Evolutionary conservation across 2,888 invertebrate genomes (phyloP), one percentile per base, ranked within the genome.

Genomic region (Kuschelorhynchus macadamiae): DNA sequence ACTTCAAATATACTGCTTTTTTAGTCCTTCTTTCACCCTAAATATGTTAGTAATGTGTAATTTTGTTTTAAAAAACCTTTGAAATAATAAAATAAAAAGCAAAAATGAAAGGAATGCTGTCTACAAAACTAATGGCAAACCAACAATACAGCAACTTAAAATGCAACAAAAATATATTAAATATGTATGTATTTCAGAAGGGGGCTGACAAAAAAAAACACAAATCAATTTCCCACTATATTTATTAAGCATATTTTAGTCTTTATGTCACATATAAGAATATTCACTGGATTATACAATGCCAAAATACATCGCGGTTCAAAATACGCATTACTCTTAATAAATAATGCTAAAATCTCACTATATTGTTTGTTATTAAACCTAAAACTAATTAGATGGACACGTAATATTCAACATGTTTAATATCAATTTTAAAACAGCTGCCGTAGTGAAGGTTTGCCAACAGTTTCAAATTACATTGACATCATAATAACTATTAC

Each of bases 391-490:
- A 5, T 25, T 5, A 25, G 25, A 25, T 25, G 25, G 25, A 25
- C 3, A 25, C 25, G n/a, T n/a, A n/a, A n/a, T 25, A 25, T 7
- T 25, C 25, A 25, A n/a, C 7, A 25, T 25, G 3, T 25, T 25
- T 7, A 7, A 25, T 25, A 7, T 25, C 25, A 5, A 44, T 16
- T 41, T 55, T 36, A 46, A 30, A 66, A 64, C 74, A 78, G 82
- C 83, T 83, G 83, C 82, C 80, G 83, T 83, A 85, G 83, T 84
- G 85, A 86, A 84, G 85, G 85, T 86, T 85, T 85, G 85, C 85
- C 85, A 85, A 85, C 82, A 84, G 84, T 82, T 81, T 77, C 47
- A 33, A 46, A 21, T 56, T 14, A 20, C 41, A 16, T 12, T 39
- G 36, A 39, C 39, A 39, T 39, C 14, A 14, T 33, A 39, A 55